phyloP scores from a whole-genome alignment of 1,140 invertebrate genomes.

The Gerris buenoi region DNA sequence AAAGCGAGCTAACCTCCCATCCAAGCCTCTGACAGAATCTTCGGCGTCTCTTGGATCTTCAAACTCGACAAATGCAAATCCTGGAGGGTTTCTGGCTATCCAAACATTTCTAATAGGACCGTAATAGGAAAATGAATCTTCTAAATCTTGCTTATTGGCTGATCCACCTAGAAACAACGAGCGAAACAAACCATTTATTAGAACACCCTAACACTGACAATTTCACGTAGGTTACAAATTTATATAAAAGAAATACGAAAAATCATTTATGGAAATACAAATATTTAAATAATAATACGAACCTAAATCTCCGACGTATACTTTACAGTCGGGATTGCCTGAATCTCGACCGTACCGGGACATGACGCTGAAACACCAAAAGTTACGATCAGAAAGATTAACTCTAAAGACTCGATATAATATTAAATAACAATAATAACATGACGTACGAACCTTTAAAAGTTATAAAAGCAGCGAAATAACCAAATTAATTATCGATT shows the following conservation, averaged over 20 bases:
- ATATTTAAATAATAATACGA: slow-evolving; percentile 28
- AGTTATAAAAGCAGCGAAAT: too few relatives aligned
- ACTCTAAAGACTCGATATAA: too few relatives aligned
- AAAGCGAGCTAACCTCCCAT: slow-evolving; percentile 45
- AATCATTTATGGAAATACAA: neutral
- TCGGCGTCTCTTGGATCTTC: slow-evolving; percentile 80
- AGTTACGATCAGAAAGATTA: too few relatives aligned
- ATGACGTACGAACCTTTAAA: too few relatives aligned
- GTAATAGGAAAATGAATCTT: slow-evolving; percentile 88
- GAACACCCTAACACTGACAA: neutral
- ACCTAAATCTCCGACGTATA: slow-evolving; percentile 89
- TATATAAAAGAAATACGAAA: neutral
- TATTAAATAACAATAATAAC: too few relatives aligned
- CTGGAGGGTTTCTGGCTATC: slow-evolving; percentile 82
- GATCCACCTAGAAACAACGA: slow-evolving; percentile 38
- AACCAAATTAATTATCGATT: too few relatives aligned
- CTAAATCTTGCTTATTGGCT: slow-evolving; percentile 78
- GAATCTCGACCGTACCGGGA: slow-evolving; percentile 22
- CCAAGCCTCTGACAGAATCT: slow-evolving; percentile 66
- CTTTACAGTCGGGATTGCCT: slow-evolving; percentile 63
- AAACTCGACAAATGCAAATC: slow-evolving; percentile 93
- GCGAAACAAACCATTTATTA: neutral
- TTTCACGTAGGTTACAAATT: neutral
- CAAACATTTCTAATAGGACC: slow-evolving; percentile 85
- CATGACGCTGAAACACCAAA: slow-evolving; percentile 10